Percentiles rank a stretch among this genome's conserved stretches.
These are phyloP conservation scores for Synanthedon vespiformis DNA, from an alignment of 2,888 invertebrate species.

Conservation along the genomic window DNA sequence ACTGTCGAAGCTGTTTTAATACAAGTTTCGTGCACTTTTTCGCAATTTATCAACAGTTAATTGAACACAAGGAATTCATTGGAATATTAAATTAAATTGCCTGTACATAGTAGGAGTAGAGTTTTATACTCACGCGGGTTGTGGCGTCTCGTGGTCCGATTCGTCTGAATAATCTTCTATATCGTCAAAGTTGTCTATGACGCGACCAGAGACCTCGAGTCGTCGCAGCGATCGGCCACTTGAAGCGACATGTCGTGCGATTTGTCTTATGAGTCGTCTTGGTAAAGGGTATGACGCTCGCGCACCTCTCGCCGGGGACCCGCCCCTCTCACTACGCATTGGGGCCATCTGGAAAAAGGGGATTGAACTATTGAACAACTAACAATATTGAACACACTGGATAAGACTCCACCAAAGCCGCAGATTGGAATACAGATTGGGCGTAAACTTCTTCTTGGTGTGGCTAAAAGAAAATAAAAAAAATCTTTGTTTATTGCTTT, in stretches of 20 bases:
- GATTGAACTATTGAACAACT: neutral
- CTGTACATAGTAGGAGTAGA: too few species aligned
- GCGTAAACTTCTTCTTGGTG: too few species aligned
- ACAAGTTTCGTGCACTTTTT: too few species aligned
- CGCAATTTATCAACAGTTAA: too few species aligned
- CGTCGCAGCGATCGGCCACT: conserved; percentile 62
- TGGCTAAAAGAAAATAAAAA: too few species aligned
- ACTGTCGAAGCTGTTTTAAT: too few species aligned
- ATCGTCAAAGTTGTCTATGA: conserved; percentile 67
- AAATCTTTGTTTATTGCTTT: too few species aligned
- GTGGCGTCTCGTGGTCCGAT: conserved; percentile 51
- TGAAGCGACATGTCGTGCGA: conserved; percentile 62
- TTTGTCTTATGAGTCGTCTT: conserved; percentile 59
- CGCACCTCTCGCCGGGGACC: conserved; percentile 61
- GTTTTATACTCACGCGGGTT: conserved; percentile 45
- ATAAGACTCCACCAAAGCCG: too few species aligned
- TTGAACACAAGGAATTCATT: neutral
- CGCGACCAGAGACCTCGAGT: conserved; percentile 59
- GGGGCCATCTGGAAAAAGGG: conserved; percentile 50
- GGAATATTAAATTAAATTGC: neutral
- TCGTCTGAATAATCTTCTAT: conserved; percentile 56
- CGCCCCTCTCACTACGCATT: conserved; percentile 64
- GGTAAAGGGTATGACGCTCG: conserved; percentile 62
- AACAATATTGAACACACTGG: too few species aligned
- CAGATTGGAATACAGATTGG: too few species aligned